Evolutionary conservation across 2,888 invertebrate genomes (phyloP), one percentile per base, ranked within the genome.

Genomic region (Phyto melanocephala): DNA sequence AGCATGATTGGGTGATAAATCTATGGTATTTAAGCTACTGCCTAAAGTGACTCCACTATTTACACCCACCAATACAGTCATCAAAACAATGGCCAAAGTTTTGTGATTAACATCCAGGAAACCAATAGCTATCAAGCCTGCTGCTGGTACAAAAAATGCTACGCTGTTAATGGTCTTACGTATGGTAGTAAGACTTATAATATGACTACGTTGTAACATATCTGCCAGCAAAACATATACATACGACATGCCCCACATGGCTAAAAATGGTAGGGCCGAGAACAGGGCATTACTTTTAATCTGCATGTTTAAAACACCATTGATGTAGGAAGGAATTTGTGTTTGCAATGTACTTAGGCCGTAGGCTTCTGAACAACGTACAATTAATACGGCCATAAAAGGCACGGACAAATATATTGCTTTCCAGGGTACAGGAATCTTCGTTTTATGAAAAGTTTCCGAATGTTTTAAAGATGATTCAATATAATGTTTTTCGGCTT

Each of bases 331-430:
- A 0, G 95, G 95, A 80, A 87, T 81, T 88, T 95, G 93, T 0
- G 94, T 93, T 85, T 95, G 92, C 40, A 95, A 90, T 0, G 94
- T 94, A 92, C 93, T 94, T 88, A 93, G 93, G 0, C 95, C 95
- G 94, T 95, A 95, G 85, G 93, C 93, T 85, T 94, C 93, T 0
- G 93, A 93, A 76, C 93, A 92, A 86, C 95, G 94, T 0, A 93
- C 93, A 0, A 94, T 89, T 1, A 93, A 87, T 17, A 90, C 62
- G 1, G 90, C 89, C 92, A 93, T 93, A 88, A 95, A 93, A 0
- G 95, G 95, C 0, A 93, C 85, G 0, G 95, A 95, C 0, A 93
- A 93, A n/a, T 93, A 89, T 20, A 95, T 94, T 24, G 92, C 91
- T 56, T 86, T 89, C 95, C 95, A 95, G 0, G 95, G 95, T 0